Conservation (phyloP, 2,113 vertebrate species). For the Pelecanoides urinatrix region DNA sequence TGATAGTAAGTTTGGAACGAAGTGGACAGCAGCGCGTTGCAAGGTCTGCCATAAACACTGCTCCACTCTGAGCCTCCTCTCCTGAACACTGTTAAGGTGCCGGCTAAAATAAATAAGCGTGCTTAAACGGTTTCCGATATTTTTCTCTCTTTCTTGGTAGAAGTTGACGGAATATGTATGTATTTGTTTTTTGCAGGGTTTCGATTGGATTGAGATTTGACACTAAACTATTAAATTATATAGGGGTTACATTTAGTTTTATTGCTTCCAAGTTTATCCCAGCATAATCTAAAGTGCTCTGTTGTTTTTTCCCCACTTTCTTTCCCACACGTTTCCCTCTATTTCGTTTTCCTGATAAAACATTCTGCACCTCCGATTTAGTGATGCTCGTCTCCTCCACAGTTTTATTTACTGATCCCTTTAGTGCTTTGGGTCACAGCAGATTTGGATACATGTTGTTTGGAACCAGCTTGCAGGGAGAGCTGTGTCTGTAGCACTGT, state of each 20-base stretch:
- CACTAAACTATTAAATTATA: slow-evolving; percentile 69
- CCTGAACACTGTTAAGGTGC: neutral
- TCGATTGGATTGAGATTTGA: slow-evolving; percentile 54
- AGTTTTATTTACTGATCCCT: neutral
- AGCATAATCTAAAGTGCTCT: slow-evolving; percentile 21
- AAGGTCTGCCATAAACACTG: neutral
- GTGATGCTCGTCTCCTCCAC: neutral
- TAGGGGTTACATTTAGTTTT: slow-evolving; percentile 66
- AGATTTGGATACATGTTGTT: neutral
- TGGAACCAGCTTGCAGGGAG: neutral
- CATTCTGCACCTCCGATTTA: neutral
- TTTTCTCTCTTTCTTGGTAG: neutral
- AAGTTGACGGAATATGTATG: neutral
- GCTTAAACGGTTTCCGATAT: neutral
- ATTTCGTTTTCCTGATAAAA: slow-evolving; percentile 9
- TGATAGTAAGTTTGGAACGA: neutral
- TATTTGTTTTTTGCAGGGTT: neutral
- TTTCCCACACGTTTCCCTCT: neutral
- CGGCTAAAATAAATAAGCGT: neutral
- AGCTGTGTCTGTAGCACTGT: neutral
- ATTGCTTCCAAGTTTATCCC: slow-evolving; percentile 65
- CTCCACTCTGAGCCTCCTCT: neutral
- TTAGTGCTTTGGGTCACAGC: neutral
- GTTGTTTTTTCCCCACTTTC: neutral
- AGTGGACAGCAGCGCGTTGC: neutral